Evolutionary conservation across 2,888 invertebrate species (phyloP), one percentile per base, ranked within the genome.

Genomic region (Esperia sulphurella): DNA sequence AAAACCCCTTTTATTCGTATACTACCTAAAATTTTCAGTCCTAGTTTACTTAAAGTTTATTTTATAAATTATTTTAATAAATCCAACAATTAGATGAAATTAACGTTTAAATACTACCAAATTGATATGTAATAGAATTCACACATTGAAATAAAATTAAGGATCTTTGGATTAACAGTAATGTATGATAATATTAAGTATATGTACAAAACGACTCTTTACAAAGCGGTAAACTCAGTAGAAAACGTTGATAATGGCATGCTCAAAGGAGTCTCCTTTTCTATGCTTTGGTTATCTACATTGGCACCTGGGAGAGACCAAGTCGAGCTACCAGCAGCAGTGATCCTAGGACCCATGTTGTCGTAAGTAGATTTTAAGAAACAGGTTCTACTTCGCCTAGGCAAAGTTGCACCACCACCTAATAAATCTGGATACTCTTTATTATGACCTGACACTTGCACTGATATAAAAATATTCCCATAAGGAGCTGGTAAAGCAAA

Each of bases 291-390:
- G 57, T 68, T 75, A 54, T 82, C 79, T 53, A 57, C 68, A 59
- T 86, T 84, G 55, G 81, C 76, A 54, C 81, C 95, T 54, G 95
- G 95, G 58, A 97, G 90, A 29, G 96, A 96, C 74, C 96, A 93
- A 28, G 95, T 95, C 8, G 96, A 96, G 75, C 95, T 96, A 43
- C 97, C 97, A 54, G 95, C 95, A 33, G 96, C 96, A 8, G 96
- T 97, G 45, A 96, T 95, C 57, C 96, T 91, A 46, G 96, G 95
- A 7, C 96, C 96, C 94, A 96, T 95, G 83, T 96, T 96, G 84
- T 97, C 97, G 78, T 97, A 96, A 54, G 94, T 94, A 46, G 94
- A 93, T 72, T 91, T 91, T 45, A 91, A 75, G 71, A 84, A 91
- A 68, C 85, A 90, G 13, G 84, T 87, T 47, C 79, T 80, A 69